Evolutionary conservation across 2,113 vertebrate genomes (phyloP).

Genomic region (Platysternon megacephalum): DNA sequence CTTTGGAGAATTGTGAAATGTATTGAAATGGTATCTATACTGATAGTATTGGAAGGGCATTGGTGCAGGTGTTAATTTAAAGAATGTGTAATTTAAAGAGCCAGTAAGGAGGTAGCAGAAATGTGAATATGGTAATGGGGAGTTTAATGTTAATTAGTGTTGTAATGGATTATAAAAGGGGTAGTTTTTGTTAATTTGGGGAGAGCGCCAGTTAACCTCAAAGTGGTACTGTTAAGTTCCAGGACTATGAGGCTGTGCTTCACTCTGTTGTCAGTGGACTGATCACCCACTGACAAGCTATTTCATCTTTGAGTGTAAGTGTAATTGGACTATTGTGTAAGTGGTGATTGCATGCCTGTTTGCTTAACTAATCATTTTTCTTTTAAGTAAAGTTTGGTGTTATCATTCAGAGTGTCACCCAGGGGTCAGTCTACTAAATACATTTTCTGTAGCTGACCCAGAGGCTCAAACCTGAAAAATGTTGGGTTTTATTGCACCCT

Average conservation of each 20-base stretch:
- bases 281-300: background rate
- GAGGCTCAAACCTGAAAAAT: too few relatives aligned
- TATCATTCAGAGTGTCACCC: too few relatives aligned
- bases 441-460: too few relatives aligned
- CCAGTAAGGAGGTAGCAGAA: background rate
- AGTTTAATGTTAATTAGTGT: background rate
- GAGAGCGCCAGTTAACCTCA: background rate
- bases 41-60: background rate
- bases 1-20: background rate
- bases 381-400: background rate
- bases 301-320: background rate
- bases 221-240: background rate
- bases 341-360: background rate
- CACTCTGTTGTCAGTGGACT: background rate
- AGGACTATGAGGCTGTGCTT: background rate
- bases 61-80: background rate
- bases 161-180: background rate
- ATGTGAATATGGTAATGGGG: background rate
- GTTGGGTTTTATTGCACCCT: too few relatives aligned
- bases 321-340: background rate
- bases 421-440: too few relatives aligned
- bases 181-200: background rate
- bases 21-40: background rate
- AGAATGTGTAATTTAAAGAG: background rate
- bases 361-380: background rate